These are phyloP conservation scores for Brachystomella parvula DNA, from an alignment of 1,140 invertebrate species.

Conservation along the genomic window DNA sequence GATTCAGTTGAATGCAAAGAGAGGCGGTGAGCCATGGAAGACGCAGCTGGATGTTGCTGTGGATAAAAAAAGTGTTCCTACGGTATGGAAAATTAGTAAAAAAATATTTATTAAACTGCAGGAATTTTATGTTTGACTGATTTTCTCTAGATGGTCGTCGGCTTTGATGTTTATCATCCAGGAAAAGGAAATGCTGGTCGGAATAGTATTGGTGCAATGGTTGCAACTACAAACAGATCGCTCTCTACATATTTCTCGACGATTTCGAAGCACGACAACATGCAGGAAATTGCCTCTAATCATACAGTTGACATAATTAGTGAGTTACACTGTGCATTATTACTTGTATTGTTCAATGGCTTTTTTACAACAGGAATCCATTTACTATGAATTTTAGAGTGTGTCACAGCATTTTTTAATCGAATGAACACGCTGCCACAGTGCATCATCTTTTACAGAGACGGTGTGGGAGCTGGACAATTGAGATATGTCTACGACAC, in stretches of 20 bases:
- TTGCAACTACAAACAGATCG: conserved; percentile 60
- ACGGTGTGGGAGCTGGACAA: conserved; percentile 48
- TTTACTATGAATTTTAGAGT: conserved; percentile 38
- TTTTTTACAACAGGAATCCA: too few relatives aligned
- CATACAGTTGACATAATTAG: conserved; percentile 53
- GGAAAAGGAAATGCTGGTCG: conserved; percentile 44
- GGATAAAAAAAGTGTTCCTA: too few relatives aligned
- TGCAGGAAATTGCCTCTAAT: conserved; percentile 62
- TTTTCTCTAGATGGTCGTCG: conserved; percentile 86
- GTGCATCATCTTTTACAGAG: conserved; percentile 43
- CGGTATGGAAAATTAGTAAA: too few relatives aligned
- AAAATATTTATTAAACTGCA: too few relatives aligned
- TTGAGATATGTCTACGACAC: conserved; percentile 44
- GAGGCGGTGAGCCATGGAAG: conserved; percentile 80
- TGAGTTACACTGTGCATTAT: too few relatives aligned
- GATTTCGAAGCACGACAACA: conserved; percentile 57
- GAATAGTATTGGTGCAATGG: conserved; percentile 61
- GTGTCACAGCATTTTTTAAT: conserved; percentile 34
- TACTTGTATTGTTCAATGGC: too few relatives aligned
- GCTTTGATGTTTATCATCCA: conserved; percentile 81
- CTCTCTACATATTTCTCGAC: conserved; percentile 60
- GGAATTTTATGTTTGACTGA: too few relatives aligned
- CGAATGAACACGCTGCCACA: too few relatives aligned
- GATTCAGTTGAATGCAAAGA: conserved; percentile 70
- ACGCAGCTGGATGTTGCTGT: conserved; percentile 50